A percentile compares a stretch with the other conserved stretches of the same genome.
Evolutionary conservation across 1,140 invertebrate species (phyloP).

Genomic region (Saccostrea echinata): DNA sequence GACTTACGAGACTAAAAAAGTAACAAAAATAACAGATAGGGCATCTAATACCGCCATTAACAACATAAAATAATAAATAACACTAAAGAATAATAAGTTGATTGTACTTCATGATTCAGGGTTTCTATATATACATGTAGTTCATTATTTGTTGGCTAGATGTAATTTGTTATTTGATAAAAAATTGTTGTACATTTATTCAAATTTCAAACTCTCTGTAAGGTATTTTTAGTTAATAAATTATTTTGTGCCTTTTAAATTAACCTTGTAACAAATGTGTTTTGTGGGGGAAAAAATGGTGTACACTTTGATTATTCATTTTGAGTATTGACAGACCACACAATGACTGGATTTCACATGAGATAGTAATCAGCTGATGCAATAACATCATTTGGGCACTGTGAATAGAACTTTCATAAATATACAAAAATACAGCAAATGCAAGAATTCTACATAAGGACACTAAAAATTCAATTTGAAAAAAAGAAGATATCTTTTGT

Average conservation of each 20-base stretch:
- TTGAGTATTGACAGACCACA: neutral
- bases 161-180: neutral
- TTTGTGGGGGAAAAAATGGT: no score
- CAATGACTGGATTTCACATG: neutral
- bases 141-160: neutral
- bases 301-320: neutral
- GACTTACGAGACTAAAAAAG: neutral
- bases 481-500: neutral
- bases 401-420: neutral
- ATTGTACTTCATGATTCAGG: neutral
- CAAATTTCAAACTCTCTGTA: neutral
- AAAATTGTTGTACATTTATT: neutral
- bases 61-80: conserved; percentile 17
- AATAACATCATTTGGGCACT: neutral
- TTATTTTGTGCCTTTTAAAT: neutral
- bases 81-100: neutral
- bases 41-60: conserved; percentile 3
- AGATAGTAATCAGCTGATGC: neutral
- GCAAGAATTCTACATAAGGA: neutral
- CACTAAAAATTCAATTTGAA: neutral
- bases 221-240: neutral
- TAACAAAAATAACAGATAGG: neutral
- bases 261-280: neutral
- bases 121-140: neutral
- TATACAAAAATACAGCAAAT: neutral